Evolutionary conservation across 2,113 vertebrate genomes (phyloP).

Genomic region (Syrrhaptes paradoxus): DNA sequence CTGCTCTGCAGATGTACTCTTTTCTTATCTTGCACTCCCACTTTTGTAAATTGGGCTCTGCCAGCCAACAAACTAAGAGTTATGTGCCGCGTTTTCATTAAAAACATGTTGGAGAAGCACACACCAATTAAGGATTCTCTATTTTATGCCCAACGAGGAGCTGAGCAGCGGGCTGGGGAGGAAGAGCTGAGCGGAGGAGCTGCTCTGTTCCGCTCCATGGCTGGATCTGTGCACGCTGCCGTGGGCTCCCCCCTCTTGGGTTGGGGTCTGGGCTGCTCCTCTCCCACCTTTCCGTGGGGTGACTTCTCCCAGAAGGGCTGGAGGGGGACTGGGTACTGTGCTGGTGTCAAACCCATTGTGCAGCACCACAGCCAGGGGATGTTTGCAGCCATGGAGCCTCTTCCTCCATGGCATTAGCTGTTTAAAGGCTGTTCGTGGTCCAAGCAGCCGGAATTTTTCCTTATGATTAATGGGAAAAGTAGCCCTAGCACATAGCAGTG

Average conservation of each 20-base stretch:
- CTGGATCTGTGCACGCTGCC: background rate
- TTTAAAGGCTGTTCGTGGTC: background rate
- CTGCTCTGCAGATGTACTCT: slow-evolving; percentile 93
- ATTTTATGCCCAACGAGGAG: slow-evolving; percentile 89
- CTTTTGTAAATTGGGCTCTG: slow-evolving; percentile 99
- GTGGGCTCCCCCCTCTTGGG: background rate
- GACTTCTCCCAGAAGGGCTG: background rate
- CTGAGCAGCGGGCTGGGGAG: slow-evolving; percentile 75
- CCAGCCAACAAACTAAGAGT: slow-evolving; percentile 99
- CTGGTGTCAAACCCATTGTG: fast-evolving
- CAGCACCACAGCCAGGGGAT: fast-evolving
- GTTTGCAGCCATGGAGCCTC: background rate
- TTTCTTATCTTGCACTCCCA: slow-evolving; percentile 99
- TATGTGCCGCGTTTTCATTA: slow-evolving; percentile 99
- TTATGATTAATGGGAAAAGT: background rate
- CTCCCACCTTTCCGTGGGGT: fast-evolving
- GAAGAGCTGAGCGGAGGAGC: slow-evolving; percentile 66
- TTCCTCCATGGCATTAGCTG: fast-evolving
- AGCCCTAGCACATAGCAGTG: background rate
- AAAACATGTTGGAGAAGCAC: slow-evolving; percentile 98
- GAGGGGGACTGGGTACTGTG: fast-evolving
- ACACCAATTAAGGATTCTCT: slow-evolving; percentile 98
- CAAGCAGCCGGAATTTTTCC: background rate
- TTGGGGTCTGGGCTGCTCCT: background rate
- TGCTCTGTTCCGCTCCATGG: background rate